Conservation (phyloP, 2,888 invertebrate genomes). For the Trichogramma dendrolimi region DNA sequence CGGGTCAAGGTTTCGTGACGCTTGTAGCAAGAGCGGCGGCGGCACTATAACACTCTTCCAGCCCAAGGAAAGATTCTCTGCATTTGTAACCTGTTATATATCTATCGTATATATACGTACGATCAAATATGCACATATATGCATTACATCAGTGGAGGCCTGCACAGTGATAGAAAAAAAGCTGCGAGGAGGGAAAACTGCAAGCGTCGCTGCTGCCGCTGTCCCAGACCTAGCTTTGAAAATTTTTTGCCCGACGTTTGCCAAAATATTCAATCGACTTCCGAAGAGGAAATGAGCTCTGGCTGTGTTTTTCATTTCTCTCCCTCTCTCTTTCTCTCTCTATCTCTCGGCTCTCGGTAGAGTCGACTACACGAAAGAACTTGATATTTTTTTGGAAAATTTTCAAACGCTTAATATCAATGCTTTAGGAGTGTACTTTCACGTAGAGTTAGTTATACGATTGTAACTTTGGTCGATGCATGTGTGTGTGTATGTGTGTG, state of each 20-base stretch:
- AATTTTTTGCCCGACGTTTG: slow-evolving; percentile 22
- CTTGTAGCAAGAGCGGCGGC: background rate
- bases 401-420: slow-evolving; percentile 5
- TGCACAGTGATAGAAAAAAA: too few relatives aligned
- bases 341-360: background rate
- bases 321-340: slow-evolving; percentile 10
- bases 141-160: too few relatives aligned
- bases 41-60: slow-evolving; percentile 8
- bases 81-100: slow-evolving; percentile 28
- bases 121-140: background rate
- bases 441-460: too few relatives aligned
- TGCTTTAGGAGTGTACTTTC: too few relatives aligned
- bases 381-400: slow-evolving; percentile 17
- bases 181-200: background rate
- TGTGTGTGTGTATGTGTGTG: too few relatives aligned
- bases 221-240: slow-evolving; percentile 19
- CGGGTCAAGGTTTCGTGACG: slow-evolving; percentile 39
- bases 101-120: slow-evolving; percentile 4
- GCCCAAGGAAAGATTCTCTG: slow-evolving; percentile 31
- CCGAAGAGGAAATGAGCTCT: slow-evolving; percentile 23
- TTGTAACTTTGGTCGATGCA: too few relatives aligned
- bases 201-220: background rate
- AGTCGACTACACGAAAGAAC: background rate
- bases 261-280: slow-evolving; percentile 29
- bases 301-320: slow-evolving; percentile 4